phyloP scores from a whole-genome alignment of 2,113 vertebrate species.

The Leuciscus idus region DNA sequence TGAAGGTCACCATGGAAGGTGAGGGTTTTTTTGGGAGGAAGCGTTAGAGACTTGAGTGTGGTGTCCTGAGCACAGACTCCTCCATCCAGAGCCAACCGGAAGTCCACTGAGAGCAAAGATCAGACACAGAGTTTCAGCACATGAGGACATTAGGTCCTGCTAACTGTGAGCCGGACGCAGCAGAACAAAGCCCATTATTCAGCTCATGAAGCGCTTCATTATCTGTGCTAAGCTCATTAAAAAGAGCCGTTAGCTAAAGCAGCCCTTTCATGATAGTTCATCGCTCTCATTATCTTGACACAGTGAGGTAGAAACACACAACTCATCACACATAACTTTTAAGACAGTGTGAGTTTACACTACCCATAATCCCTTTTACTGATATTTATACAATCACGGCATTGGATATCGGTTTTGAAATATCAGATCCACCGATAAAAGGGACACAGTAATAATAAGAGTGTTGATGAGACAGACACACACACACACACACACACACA shows the following conservation, averaged over 20 bases:
- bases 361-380: no score
- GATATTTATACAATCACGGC: no score
- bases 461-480: no score
- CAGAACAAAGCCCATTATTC: constrained; percentile 41
- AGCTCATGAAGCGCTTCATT: constrained; percentile 16
- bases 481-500: no score
- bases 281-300: constrained; percentile 31
- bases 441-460: no score
- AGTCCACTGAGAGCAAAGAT: constrained; percentile 81
- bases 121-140: not conserved
- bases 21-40: constrained; percentile 89
- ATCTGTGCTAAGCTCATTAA: constrained; percentile 32
- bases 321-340: not conserved
- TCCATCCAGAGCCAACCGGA: constrained; percentile 86
- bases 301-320: not conserved
- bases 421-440: no score
- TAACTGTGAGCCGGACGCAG: not conserved
- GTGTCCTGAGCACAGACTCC: constrained; percentile 88
- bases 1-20: constrained; percentile 89
- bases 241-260: constrained; percentile 37
- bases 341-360: not conserved
- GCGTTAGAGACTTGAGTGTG: constrained; percentile 85
- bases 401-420: no score
- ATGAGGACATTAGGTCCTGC: not conserved
- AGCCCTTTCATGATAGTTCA: constrained; percentile 19